Percentiles rank a stretch among this genome's conserved stretches.
Evolutionary conservation across 35 echinoderm and acorn worm genomes (phyloP).

Genomic region (Patiria miniata): DNA sequence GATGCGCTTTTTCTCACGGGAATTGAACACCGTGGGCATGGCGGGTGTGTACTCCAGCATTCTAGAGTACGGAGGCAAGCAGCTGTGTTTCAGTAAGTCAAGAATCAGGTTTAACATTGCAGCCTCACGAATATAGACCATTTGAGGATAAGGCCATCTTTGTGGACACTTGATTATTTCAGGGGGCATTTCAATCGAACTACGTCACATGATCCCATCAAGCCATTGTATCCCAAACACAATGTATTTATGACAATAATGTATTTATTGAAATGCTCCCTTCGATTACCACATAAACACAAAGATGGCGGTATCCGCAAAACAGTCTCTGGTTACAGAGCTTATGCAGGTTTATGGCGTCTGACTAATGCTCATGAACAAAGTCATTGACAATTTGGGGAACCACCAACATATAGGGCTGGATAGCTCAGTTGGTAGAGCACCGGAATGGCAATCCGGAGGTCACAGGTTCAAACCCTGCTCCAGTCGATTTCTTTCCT

Average conservation of each 20-base stretch:
- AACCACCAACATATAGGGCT: too few relatives aligned
- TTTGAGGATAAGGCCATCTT: too few relatives aligned
- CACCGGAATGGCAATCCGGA: too few relatives aligned
- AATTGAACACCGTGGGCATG: conserved; percentile 64
- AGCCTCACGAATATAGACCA: too few relatives aligned
- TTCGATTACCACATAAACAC: not conserved
- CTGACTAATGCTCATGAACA: too few relatives aligned
- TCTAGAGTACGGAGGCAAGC: conserved; percentile 67
- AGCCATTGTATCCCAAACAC: not conserved
- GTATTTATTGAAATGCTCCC: not conserved
- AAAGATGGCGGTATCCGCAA: conserved; percentile 1
- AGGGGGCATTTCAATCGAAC: not conserved
- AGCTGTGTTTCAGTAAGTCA: conserved; percentile 64
- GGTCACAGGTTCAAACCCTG: too few relatives aligned
- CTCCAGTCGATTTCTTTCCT: too few relatives aligned
- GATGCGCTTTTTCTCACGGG: conserved; percentile 55
- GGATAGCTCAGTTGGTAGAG: too few relatives aligned
- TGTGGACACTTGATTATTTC: too few relatives aligned
- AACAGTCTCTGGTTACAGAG: too few relatives aligned
- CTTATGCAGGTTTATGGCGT: too few relatives aligned
- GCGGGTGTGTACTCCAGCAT: conserved; percentile 74
- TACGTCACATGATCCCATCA: not conserved
- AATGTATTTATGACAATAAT: not conserved
- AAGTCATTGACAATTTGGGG: too few relatives aligned
- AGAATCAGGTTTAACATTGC: not conserved